These are phyloP conservation scores for Saccostrea echinata DNA, from an alignment of 1,140 invertebrate species.

Conservation along the genomic window DNA sequence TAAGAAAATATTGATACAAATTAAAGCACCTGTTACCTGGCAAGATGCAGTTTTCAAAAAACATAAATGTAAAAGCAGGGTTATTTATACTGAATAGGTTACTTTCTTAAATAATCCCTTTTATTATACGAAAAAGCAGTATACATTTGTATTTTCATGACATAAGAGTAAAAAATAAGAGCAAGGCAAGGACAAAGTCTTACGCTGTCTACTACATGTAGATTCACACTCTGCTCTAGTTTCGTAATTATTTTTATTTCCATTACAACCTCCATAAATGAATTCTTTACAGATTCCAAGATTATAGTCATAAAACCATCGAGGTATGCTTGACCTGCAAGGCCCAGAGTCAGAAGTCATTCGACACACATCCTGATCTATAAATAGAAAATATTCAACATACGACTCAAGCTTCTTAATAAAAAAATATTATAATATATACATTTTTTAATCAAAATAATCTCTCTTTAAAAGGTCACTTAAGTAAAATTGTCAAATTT, in stretches of 20 bases:
- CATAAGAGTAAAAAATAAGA: neutral
- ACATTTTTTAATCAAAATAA: no score
- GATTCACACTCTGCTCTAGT: conserved; percentile 52
- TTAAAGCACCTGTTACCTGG: neutral
- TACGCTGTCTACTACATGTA: conserved; percentile 48
- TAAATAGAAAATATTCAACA: conserved; percentile 9
- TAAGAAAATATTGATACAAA: conserved; percentile 21
- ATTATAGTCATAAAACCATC: conserved; percentile 92
- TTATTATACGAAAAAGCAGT: no score
- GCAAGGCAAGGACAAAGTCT: neutral
- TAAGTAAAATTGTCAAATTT: no score
- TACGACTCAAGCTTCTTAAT: no score
- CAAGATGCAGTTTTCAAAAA: no score
- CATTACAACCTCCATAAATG: conserved; percentile 95
- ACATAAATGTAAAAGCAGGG: no score
- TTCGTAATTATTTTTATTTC: conserved; percentile 82
- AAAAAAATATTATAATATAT: no score
- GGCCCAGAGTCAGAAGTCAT: conserved; percentile 87
- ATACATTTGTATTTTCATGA: no score
- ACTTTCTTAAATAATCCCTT: no score
- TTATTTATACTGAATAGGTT: no score
- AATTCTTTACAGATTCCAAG: conserved; percentile 95
- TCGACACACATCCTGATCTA: conserved; percentile 84
- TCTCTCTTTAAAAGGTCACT: no score
- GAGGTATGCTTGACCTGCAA: conserved; percentile 85